These are phyloP conservation scores for Blomia tropicalis DNA, from an alignment of 2,888 invertebrate species.

Conservation along the genomic window DNA sequence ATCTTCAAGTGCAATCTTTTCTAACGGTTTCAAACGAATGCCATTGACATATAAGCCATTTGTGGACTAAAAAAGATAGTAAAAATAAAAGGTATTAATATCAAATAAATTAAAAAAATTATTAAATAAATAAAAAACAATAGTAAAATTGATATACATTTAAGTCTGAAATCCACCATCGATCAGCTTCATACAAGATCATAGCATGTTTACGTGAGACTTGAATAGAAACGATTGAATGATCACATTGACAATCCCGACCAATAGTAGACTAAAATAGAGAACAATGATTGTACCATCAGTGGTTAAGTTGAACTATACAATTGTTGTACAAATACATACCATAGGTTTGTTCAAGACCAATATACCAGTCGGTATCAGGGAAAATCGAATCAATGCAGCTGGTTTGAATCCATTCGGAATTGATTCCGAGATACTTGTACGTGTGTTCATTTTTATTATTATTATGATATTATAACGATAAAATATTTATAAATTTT, in stretches of 20 bases:
- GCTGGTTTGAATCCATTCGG: not conserved
- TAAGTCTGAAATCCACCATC: slow-evolving; percentile 16
- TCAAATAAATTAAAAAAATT: slow-evolving; percentile 1
- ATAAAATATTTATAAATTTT: too few relatives aligned
- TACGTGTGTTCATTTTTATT: too few relatives aligned
- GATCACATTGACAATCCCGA: slow-evolving; percentile 7
- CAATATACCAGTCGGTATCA: not conserved
- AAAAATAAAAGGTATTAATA: slow-evolving; percentile 7
- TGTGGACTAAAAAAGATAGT: slow-evolving; percentile 11
- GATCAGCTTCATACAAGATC: not conserved
- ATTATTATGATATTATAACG: too few relatives aligned
- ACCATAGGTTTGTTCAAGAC: slow-evolving; percentile 6
- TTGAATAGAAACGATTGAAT: slow-evolving; percentile 12
- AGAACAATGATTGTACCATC: not conserved
- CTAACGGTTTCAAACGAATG: not conserved
- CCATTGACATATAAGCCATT: slow-evolving; percentile 19
- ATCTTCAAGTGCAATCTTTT: not conserved
- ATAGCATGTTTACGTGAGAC: slow-evolving; percentile 16
- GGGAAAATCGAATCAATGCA: not conserved
- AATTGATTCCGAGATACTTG: not conserved
- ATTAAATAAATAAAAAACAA: not conserved
- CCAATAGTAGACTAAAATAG: slow-evolving; percentile 14
- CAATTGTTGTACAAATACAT: not conserved
- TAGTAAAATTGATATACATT: slow-evolving; percentile 1
- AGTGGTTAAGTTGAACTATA: not conserved